These are phyloP conservation scores for Myocastor coypus DNA, from an alignment of 2,113 vertebrate genomes.

Conservation along the genomic window DNA sequence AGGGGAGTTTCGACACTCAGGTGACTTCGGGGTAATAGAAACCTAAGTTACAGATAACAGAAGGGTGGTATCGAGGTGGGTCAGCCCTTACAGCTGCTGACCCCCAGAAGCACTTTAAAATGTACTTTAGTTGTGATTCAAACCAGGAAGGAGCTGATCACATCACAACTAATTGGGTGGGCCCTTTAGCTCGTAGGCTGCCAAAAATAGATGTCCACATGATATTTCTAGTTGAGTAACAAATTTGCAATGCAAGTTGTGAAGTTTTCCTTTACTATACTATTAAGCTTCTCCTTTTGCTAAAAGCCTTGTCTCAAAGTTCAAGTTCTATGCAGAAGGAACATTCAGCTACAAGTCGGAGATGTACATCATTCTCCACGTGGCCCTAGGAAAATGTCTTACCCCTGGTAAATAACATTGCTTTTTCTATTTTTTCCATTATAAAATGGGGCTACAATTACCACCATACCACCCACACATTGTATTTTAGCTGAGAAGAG, in stretches of 20 bases:
- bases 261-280: constrained; percentile 52
- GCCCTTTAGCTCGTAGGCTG: neutral
- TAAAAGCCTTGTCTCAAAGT: neutral
- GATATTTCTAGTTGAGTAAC: constrained; percentile 6
- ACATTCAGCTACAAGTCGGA: neutral
- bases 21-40: too few relatives aligned
- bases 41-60: too few relatives aligned
- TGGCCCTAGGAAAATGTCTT: neutral
- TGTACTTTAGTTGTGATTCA: constrained; percentile 37
- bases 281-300: constrained; percentile 49
- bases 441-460: neutral
- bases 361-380: neutral
- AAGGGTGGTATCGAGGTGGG: too few relatives aligned
- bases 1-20: too few relatives aligned
- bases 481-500: constrained; percentile 30
- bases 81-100: too few relatives aligned
- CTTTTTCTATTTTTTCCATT: constrained; percentile 36
- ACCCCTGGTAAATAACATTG: neutral
- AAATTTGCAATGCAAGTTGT: constrained; percentile 31
- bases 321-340: constrained; percentile 21
- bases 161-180: constrained; percentile 5
- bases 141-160: constrained; percentile 7
- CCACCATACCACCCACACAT: neutral
- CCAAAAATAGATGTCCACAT: constrained; percentile 16
- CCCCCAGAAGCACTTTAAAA: constrained; percentile 25